Conservation (phyloP, 2,888 invertebrate species). For the Isoperla grammatica region DNA sequence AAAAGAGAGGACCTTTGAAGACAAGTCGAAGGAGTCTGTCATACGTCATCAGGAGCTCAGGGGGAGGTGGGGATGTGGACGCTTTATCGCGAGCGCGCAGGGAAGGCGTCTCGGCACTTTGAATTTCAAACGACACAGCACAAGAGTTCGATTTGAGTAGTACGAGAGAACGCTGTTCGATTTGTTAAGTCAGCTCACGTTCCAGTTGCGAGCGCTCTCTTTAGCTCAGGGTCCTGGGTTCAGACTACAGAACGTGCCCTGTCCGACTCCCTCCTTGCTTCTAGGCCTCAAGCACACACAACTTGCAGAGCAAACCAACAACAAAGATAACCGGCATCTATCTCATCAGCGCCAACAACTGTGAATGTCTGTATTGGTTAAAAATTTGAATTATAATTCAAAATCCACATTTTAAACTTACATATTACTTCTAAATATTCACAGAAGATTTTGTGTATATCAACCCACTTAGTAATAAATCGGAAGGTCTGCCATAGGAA, state of each 20-base stretch:
- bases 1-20: background rate
- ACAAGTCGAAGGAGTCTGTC: conserved; percentile 6
- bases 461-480: no score
- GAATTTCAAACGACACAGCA: conserved; percentile 21
- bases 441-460: no score
- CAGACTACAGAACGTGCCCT: conserved; percentile 10
- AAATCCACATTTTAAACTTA: no score
- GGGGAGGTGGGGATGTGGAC: background rate
- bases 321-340: no score
- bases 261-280: background rate
- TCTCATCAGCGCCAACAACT: no score
- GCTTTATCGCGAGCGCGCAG: conserved; percentile 14
- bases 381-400: no score
- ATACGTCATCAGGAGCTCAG: conserved; percentile 16
- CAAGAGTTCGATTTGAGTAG: conserved; percentile 16
- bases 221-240: conserved; percentile 16
- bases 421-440: no score
- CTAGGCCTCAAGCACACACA: background rate
- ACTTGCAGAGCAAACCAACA: background rate
- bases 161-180: conserved; percentile 12
- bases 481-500: no score
- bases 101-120: conserved; percentile 16
- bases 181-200: conserved; percentile 19
- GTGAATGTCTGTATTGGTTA: no score
- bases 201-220: conserved; percentile 5